Base-by-base conservation (phyloP, 2,113 vertebrate genomes). In the Cebidichthys violaceus region DNA sequence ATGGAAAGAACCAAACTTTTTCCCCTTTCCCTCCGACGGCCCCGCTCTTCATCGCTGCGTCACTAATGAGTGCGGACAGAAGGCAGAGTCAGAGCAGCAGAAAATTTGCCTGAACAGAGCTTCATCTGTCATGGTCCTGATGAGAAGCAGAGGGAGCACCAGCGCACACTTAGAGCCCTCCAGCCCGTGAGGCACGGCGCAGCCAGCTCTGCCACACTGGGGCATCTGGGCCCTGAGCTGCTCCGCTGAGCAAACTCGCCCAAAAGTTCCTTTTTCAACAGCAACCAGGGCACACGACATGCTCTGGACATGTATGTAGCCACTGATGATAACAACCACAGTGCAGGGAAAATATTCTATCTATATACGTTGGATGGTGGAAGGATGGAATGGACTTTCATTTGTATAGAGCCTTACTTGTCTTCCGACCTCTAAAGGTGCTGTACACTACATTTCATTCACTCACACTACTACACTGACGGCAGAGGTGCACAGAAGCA, bases 71-170 rank as follows among this genome's bases (percentile, higher is more conserved):
- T 59, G 70, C 27, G 35, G 90, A 93, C 92, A 93, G 94, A 94
- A 93, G 93, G 94, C 93, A 85, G 89, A 92, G 69, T 88, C 89
- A 92, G 77, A 83, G 89, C 86, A 84, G 94, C 92, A 92, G 93
- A 94, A 95, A 93, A 95, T 95, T 87, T 90, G 90, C 92, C 93
- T 94, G 80, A 84, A 86, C 89, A 80, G 89, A 79, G 87, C 86
- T 83, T 93, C 95, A 94, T 94, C 94, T 95, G 94, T 93, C 90
- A 90, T 39, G 79, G 89, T 79, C 77, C 88, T 91, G 91, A 92
- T 88, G 82, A 89, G 84, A 88, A 75, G 75, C 89, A 84, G 79
- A 87, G 84, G 76, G 89, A 87, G 77, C 84, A 88, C 92, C 91
- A 91, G 86, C 79, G 87, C 69, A 37, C 81, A 71, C 72, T 83